A percentile compares a stretch with the other conserved stretches of the same genome.
Conservation (phyloP, 1,140 invertebrate species). For the Drosophila sp. region DNA sequence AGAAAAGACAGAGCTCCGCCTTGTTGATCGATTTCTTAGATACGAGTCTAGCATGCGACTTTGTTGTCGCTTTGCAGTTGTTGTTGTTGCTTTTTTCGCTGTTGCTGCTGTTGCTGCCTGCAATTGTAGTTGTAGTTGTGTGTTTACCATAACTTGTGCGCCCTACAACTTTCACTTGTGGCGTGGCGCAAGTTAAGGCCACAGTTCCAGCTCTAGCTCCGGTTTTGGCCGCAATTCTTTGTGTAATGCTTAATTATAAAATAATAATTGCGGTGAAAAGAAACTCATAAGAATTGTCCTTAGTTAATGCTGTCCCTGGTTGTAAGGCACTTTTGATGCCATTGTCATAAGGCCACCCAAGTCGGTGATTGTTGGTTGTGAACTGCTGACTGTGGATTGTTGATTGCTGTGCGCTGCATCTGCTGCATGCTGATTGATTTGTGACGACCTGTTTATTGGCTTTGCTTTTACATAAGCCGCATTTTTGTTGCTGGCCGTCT, state of each 20-base stretch:
- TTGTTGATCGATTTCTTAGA: constrained; percentile 79
- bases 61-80: constrained; percentile 32
- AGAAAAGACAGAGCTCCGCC: constrained; percentile 56
- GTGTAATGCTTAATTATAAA: constrained; percentile 24
- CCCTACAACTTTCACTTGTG: constrained; percentile 77
- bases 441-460: constrained; percentile 64
- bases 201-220: neutral
- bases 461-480: constrained; percentile 67
- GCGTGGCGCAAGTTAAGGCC: constrained; percentile 33
- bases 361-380: constrained; percentile 3
- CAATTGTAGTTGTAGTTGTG: constrained; percentile 64
- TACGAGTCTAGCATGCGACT: constrained; percentile 67
- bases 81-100: constrained; percentile 2
- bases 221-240: constrained; percentile 14
- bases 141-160: constrained; percentile 42
- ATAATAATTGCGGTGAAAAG: constrained; percentile 13
- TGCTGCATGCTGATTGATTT: constrained; percentile 75
- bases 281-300: neutral
- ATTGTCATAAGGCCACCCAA: constrained; percentile 41
- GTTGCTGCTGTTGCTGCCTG: constrained; percentile 23
- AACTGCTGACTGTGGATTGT: constrained; percentile 4
- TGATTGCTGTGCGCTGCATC: constrained; percentile 34
- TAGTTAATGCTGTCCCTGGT: neutral
- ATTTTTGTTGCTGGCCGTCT: constrained; percentile 30
- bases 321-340: neutral